phyloP scores from a whole-genome alignment of 2,113 vertebrate genomes.

The Callaeas wilsoni region DNA sequence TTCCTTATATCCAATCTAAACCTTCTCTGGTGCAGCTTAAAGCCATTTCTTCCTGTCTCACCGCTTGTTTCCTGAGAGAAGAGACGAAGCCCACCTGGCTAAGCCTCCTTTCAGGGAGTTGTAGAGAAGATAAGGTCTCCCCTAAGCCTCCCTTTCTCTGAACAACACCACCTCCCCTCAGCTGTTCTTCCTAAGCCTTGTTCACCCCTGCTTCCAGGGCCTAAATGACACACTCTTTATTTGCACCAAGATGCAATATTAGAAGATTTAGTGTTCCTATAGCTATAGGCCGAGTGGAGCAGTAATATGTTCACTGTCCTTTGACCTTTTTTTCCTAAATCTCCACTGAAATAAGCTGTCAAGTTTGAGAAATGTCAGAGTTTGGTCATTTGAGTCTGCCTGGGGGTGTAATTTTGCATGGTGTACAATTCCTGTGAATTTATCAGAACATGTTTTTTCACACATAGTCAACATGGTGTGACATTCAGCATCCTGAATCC shows the following conservation, averaged over 20 bases:
- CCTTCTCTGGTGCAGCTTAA: not conserved
- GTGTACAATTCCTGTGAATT: slow-evolving; percentile 23
- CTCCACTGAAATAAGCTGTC: slow-evolving; percentile 52
- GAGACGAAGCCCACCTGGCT: rapidly evolving
- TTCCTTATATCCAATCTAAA: not conserved
- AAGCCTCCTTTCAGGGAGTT: not conserved
- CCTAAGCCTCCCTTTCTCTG: not conserved
- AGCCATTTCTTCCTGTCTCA: not conserved
- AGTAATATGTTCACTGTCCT: slow-evolving; percentile 33
- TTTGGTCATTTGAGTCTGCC: slow-evolving; percentile 42
- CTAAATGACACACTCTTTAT: not conserved
- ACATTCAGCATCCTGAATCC: slow-evolving; percentile 1
- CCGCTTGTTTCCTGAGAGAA: not conserved
- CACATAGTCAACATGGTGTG: slow-evolving; percentile 20
- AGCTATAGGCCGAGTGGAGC: not conserved
- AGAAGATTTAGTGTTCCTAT: slow-evolving; percentile 7
- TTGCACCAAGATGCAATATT: not conserved
- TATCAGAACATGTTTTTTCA: slow-evolving; percentile 36
- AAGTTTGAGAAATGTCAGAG: slow-evolving; percentile 57
- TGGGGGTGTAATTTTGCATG: slow-evolving; percentile 34
- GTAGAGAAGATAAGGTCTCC: not conserved
- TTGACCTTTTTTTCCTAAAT: slow-evolving; percentile 30
- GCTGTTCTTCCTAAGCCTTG: not conserved
- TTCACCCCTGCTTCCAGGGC: not conserved
- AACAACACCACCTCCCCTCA: not conserved